Percentiles rank a stretch among this genome's conserved stretches.
phyloP scores from a whole-genome alignment of 2,113 vertebrate genomes.

The Leptocoma aspasia region DNA sequence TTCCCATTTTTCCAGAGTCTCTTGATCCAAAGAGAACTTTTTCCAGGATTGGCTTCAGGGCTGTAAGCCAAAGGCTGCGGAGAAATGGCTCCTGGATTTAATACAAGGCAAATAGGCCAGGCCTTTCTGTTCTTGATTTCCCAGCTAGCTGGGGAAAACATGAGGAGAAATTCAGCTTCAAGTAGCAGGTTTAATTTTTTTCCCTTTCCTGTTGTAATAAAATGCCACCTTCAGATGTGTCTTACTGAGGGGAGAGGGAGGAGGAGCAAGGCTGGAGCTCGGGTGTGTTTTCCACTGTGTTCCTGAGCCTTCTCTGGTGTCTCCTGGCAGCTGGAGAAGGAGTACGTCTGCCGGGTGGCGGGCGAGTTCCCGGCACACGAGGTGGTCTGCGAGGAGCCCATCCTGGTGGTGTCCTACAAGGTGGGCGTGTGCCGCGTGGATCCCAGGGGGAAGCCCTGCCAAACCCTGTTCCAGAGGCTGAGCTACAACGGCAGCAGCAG shows the following conservation, averaged over 20 bases:
- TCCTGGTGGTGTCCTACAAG: slow-evolving; percentile 93
- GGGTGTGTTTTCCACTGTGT: rapidly evolving
- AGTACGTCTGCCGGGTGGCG: slow-evolving; percentile 91
- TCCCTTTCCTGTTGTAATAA: not conserved
- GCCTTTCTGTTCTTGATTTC: not conserved
- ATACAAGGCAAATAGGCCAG: rapidly evolving
- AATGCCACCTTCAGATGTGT: rapidly evolving
- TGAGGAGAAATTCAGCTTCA: not conserved
- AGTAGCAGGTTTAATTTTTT: not conserved
- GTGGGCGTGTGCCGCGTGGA: slow-evolving; percentile 93
- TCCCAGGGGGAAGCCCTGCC: slow-evolving; percentile 85
- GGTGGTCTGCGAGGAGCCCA: slow-evolving; percentile 88
- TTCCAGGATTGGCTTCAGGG: not conserved
- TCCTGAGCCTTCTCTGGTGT: not conserved
- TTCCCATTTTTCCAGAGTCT: not conserved
- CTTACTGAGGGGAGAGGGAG: not conserved
- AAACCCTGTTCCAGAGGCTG: slow-evolving; percentile 89
- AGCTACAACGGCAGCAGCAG: slow-evolving; percentile 87
- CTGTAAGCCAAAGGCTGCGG: rapidly evolving
- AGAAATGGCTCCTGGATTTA: not conserved
- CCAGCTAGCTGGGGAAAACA: rapidly evolving
- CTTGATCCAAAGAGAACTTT: not conserved
- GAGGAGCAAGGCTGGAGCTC: not conserved
- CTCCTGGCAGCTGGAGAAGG: slow-evolving; percentile 86
- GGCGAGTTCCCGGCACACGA: slow-evolving; percentile 87